A percentile compares a stretch with the other conserved stretches of the same genome.
Conservation (phyloP, 2,888 invertebrate genomes). For the Campoletis raptor region DNA sequence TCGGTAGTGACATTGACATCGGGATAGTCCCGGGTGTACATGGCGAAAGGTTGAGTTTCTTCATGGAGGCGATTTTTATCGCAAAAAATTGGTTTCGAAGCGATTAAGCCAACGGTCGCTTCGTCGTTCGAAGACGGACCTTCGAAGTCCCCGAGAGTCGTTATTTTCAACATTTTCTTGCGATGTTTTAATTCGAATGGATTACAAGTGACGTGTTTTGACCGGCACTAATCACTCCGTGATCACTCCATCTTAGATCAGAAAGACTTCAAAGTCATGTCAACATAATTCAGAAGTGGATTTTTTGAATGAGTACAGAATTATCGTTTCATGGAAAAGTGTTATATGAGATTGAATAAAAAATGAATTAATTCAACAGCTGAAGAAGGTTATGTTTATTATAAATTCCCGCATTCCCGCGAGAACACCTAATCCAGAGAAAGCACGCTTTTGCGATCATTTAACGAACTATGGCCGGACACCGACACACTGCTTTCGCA, state of each 20-base stretch:
- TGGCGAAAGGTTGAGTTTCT: slow-evolving; percentile 78
- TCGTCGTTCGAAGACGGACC: slow-evolving; percentile 72
- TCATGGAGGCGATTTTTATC: slow-evolving; percentile 76
- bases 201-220: background rate
- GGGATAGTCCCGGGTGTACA: slow-evolving; percentile 88
- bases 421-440: background rate
- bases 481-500: background rate
- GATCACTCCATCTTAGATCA: slow-evolving; percentile 13
- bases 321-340: background rate
- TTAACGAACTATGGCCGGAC: background rate
- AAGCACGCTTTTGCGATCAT: background rate
- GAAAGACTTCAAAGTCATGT: slow-evolving; percentile 23
- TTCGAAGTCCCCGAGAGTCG: slow-evolving; percentile 79
- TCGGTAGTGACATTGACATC: slow-evolving; percentile 89
- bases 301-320: background rate
- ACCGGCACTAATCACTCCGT: slow-evolving; percentile 20
- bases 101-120: slow-evolving; percentile 76
- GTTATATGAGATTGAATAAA: background rate
- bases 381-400: background rate
- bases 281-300: background rate
- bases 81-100: slow-evolving; percentile 73
- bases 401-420: slow-evolving; percentile 10
- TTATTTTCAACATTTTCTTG: slow-evolving; percentile 77
- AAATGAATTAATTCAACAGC: background rate
- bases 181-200: background rate